Evolutionary conservation across 53 echinoderm and acorn worm species (phyloP).

Genomic region (Luidia sarsii): DNA sequence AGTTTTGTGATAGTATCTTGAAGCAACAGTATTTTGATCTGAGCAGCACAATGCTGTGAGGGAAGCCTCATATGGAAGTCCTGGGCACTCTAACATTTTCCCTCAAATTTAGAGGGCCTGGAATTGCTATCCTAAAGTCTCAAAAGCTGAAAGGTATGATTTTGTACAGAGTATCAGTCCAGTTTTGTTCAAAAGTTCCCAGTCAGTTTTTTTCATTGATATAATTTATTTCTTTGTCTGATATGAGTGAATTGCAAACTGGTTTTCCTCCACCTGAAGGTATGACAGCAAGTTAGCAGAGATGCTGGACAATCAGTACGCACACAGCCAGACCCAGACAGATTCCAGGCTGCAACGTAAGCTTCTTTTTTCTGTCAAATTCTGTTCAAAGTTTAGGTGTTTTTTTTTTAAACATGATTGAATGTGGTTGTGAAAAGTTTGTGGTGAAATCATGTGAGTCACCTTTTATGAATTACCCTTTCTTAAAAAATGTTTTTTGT

Average conservation of each 20-base stretch:
- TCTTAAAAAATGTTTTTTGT: too few relatives aligned
- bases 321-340: conserved; percentile 79
- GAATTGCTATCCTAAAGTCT: background rate
- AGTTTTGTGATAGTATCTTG: background rate
- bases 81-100: too few relatives aligned
- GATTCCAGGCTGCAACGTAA: conserved; percentile 89
- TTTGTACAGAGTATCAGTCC: background rate
- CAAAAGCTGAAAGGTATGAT: background rate
- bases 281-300: conserved; percentile 85
- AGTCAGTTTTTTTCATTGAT: too few relatives aligned
- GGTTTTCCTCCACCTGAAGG: conserved; percentile 42
- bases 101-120: background rate
- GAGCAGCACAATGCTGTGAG: too few relatives aligned
- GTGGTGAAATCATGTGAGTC: too few relatives aligned
- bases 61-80: too few relatives aligned
- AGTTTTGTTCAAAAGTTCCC: background rate
- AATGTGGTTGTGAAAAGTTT: background rate
- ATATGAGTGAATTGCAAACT: background rate
- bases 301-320: conserved; percentile 78
- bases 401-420: background rate
- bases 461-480: too few relatives aligned
- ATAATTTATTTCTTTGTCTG: too few relatives aligned
- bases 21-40: background rate
- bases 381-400: background rate
- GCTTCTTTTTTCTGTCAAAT: too few relatives aligned